Evolutionary conservation across 2,113 vertebrate species (phyloP), one percentile per base, ranked within the genome.

Genomic region (Acinonyx jubatus): DNA sequence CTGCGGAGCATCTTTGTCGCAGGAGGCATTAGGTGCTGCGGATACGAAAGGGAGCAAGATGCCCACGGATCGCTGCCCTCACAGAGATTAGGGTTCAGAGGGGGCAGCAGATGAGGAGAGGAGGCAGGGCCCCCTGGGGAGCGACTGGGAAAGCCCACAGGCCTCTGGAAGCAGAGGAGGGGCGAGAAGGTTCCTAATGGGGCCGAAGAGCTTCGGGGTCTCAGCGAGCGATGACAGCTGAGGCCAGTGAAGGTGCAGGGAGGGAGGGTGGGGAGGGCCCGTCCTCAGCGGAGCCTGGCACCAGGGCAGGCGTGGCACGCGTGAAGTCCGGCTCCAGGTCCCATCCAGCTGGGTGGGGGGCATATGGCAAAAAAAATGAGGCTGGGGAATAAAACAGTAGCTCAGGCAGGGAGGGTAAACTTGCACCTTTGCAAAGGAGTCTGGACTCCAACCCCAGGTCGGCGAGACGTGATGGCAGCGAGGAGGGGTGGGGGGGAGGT

Each of bases 281-380:
- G 3, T 13, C 29, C 25, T 50, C 23, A 11, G 31, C 76, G 25
- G 41, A 90, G 50, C 38, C 79, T 14, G 9, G 1, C 19, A 1
- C 9, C 18, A 25, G 50, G 76, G 19, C 33, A 29, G 33, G 1
- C 9, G 0, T 1, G 5, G 11, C 4, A 8, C 41, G 0, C 11
- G 33, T 33, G 25, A 50, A 48, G 29, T 18, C 8, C 55, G 21
- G 71, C 23, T 36, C 48, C 4, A 13, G 45, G 41, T 38, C 21
- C 52, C 0, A 0, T 23, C 74, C n/a, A 55, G 41, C 57, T 19
- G n/a, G 21, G 5, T 7, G 10, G 0, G 55, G 61, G 79, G 55
- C 2, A 0, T 3, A 31, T 0, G 6, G n/a, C 12, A 1, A 45
- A 38, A 45, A 45, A 9, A 57, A 19, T 1, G 4, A 36, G 18